These are phyloP conservation scores for Drosophila tani DNA, from an alignment of 1,140 invertebrate species.

Conservation along the genomic window DNA sequence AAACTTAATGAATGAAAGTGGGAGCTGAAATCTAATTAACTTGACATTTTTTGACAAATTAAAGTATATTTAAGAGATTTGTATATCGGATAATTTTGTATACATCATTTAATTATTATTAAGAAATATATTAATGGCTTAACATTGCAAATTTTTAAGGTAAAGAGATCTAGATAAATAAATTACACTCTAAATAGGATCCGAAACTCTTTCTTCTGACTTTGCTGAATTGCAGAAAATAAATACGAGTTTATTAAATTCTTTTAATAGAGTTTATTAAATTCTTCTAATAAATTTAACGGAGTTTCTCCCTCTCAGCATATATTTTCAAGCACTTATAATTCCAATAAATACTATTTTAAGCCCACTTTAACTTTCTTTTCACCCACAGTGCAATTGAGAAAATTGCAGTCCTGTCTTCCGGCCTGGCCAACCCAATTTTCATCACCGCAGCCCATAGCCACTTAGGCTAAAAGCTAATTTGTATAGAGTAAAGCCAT, in stretches of 20 bases:
- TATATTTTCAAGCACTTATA: background rate
- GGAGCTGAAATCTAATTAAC: background rate
- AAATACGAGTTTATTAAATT: too few relatives aligned
- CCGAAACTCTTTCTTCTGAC: too few relatives aligned
- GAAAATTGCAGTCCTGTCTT: conserved; percentile 31
- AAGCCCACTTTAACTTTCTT: background rate
- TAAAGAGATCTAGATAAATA: too few relatives aligned
- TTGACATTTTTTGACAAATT: too few relatives aligned
- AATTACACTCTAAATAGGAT: too few relatives aligned
- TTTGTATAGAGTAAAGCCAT: conserved; percentile 19
- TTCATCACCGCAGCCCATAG: background rate
- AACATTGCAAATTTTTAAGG: too few relatives aligned
- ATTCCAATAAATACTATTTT: too few relatives aligned
- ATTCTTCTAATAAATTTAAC: rapidly evolving
- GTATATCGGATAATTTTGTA: background rate
- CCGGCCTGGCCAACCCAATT: conserved; percentile 30
- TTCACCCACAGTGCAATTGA: conserved; percentile 39
- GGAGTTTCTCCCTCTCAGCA: background rate
- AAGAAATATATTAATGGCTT: too few relatives aligned
- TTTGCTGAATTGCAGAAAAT: too few relatives aligned
- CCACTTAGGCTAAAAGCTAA: conserved; percentile 37
- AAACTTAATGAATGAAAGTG: background rate
- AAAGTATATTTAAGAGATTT: too few relatives aligned
- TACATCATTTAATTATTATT: background rate
- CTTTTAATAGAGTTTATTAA: too few relatives aligned